Evolutionary conservation across 2,888 invertebrate genomes (phyloP).

Genomic region (Dicranocentrus wangi): DNA sequence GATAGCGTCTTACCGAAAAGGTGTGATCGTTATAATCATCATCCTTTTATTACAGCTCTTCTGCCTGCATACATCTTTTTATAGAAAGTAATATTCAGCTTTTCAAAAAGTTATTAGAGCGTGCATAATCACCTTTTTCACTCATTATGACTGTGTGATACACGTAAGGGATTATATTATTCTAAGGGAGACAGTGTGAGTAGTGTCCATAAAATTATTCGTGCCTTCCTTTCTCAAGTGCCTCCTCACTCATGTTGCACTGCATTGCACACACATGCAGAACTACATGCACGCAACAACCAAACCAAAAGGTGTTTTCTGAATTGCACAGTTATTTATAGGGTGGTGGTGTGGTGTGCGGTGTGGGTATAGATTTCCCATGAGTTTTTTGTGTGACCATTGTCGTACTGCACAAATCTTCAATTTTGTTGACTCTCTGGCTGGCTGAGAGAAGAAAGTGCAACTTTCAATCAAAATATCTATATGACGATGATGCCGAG

Average conservation of each 20-base stretch:
- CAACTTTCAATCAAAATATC: neutral
- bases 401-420: too few species aligned
- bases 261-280: slow-evolving; percentile 3
- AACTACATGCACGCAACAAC: too few species aligned
- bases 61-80: slow-evolving; percentile 29
- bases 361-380: too few species aligned
- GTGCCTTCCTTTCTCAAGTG: neutral
- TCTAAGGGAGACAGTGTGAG: neutral
- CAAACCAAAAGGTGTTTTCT: too few species aligned
- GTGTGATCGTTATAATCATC: slow-evolving; percentile 5
- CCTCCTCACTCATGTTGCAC: neutral
- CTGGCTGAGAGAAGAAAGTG: too few species aligned
- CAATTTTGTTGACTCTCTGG: too few species aligned
- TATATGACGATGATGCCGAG: neutral
- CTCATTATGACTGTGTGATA: neutral
- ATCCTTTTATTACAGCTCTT: slow-evolving; percentile 14
- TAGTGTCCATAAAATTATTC: neutral
- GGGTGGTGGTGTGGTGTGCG: too few species aligned
- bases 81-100: slow-evolving; percentile 54
- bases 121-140: slow-evolving; percentile 45
- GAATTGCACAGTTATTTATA: too few species aligned
- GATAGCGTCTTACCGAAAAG: slow-evolving; percentile 11
- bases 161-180: neutral
- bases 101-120: slow-evolving; percentile 59
- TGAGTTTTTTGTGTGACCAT: too few species aligned